Evolutionary conservation across 1,140 invertebrate genomes (phyloP).

Genomic region (Arion vulgaris): DNA sequence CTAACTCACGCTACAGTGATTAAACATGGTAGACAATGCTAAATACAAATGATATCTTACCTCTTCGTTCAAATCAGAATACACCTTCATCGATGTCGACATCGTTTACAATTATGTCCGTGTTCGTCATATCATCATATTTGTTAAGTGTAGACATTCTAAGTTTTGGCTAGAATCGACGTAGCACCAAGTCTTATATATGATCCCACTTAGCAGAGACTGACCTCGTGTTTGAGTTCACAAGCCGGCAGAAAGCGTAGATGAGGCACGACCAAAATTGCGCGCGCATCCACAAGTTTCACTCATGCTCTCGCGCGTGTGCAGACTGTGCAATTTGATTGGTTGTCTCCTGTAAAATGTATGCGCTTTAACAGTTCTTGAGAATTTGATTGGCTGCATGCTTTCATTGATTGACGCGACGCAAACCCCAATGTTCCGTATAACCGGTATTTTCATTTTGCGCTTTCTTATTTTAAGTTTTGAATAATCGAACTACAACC

Average conservation of each 20-base stretch:
- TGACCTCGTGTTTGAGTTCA: neutral
- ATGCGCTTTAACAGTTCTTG: neutral
- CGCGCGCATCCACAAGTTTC: slow-evolving; percentile 4
- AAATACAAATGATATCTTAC: neutral
- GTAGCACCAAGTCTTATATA: neutral
- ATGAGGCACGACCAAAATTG: neutral
- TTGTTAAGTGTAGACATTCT: neutral
- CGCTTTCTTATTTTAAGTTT: neutral
- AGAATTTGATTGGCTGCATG: neutral
- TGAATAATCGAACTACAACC: neutral
- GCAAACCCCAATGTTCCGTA: neutral
- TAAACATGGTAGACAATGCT: neutral
- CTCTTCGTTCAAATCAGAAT: neutral
- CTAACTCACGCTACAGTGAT: slow-evolving; percentile 20
- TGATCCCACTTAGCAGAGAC: neutral
- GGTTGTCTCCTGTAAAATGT: too few species aligned
- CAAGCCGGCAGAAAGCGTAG: neutral
- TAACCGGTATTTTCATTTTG: neutral
- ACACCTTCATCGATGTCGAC: neutral
- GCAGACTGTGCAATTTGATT: neutral
- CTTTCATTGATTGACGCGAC: neutral
- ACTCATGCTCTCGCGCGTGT: neutral
- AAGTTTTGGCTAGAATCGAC: neutral
- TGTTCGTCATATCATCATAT: neutral
- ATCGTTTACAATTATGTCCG: slow-evolving; percentile 1